Evolutionary conservation across 1,140 invertebrate genomes (phyloP).

Genomic region (Rhysida immarginata): DNA sequence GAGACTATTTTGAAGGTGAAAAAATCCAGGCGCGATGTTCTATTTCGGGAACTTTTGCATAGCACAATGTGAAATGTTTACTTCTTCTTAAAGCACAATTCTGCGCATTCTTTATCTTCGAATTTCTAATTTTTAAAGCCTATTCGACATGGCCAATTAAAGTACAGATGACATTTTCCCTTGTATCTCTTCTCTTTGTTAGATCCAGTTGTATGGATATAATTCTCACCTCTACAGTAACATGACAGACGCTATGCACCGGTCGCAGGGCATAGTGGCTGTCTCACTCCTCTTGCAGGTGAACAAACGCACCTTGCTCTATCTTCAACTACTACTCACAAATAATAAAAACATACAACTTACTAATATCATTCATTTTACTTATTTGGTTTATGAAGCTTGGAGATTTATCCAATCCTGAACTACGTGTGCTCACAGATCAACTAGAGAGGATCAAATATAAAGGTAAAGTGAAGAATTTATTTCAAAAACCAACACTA

Average conservation of each 20-base stretch:
- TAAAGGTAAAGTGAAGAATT: constrained; percentile 42
- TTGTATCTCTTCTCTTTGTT: constrained; percentile 31
- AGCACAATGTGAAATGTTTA: no score
- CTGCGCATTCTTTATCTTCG: no score
- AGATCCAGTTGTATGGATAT: constrained; percentile 91
- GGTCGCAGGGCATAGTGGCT: constrained; percentile 79
- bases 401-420: constrained; percentile 64
- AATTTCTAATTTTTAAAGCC: no score
- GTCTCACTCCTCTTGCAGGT: constrained; percentile 90
- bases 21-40: no score
- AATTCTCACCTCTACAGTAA: constrained; percentile 94
- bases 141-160: no score
- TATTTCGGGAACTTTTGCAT: no score
- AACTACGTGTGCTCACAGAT: constrained; percentile 66
- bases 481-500: not conserved
- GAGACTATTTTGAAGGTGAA: no score
- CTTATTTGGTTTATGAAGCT: constrained; percentile 46
- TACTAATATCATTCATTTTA: not conserved
- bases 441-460: constrained; percentile 65
- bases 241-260: constrained; percentile 84
- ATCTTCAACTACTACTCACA: no score
- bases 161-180: no score
- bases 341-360: constrained; percentile 1
- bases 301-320: constrained; percentile 21
- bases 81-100: no score